These are phyloP conservation scores for Pleuronectes platessa DNA, from an alignment of 2,113 vertebrate genomes.

Conservation along the genomic window DNA sequence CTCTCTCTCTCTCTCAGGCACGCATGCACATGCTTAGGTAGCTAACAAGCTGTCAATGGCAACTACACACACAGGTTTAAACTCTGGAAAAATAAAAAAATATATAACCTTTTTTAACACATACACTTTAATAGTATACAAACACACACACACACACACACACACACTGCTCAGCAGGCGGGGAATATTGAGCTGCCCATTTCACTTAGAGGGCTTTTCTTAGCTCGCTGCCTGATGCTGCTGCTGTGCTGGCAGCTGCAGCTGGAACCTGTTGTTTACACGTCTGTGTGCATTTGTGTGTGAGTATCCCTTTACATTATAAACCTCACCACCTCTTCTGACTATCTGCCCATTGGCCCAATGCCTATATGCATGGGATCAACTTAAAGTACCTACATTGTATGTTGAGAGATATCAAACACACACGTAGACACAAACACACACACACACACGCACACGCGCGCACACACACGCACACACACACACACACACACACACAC, in stretches of 20 bases:
- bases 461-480: no score
- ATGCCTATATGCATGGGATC: neutral
- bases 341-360: neutral
- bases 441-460: no score
- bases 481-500: neutral
- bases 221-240: neutral
- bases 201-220: slow-evolving; percentile 15
- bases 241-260: neutral
- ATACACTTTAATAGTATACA: neutral
- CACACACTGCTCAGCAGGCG: no score
- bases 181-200: slow-evolving; percentile 20
- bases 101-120: slow-evolving; percentile 4
- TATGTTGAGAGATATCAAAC: no score
- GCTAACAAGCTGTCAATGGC: slow-evolving; percentile 29
- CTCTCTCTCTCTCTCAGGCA: no score
- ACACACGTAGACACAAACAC: no score
- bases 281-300: neutral
- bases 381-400: no score
- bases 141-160: no score
- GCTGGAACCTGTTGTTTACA: neutral
- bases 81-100: neutral
- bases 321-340: neutral
- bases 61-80: slow-evolving; percentile 8
- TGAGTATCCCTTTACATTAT: neutral
- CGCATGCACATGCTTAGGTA: slow-evolving; percentile 9